Evolutionary conservation across 2,797 vertebrate species (phyloP).

Genomic region (Rhynchotus rufescens): DNA sequence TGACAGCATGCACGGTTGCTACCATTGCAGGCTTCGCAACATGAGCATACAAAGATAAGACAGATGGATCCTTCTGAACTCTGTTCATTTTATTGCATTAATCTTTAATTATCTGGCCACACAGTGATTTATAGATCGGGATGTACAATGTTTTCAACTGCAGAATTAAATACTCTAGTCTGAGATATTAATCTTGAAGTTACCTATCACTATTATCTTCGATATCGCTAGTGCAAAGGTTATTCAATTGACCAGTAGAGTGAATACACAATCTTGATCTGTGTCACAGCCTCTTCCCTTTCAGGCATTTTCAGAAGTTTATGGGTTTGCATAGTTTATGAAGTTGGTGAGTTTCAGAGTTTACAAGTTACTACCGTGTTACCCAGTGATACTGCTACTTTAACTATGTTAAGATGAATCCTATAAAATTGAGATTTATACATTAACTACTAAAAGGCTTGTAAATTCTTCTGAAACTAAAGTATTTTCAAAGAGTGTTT

Average conservation of each 20-base stretch:
- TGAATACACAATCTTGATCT: no score
- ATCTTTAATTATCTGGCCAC: neutral
- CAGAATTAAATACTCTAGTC: neutral
- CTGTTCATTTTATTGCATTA: neutral
- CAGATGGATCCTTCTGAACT: neutral
- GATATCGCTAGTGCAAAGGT: neutral
- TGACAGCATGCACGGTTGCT: neutral
- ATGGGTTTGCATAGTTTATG: no score
- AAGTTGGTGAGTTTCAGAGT: neutral
- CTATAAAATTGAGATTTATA: neutral
- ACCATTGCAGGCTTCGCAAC: neutral
- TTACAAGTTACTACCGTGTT: neutral
- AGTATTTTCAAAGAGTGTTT: neutral
- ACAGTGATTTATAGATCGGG: neutral
- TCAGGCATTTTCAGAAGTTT: neutral
- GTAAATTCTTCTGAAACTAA: neutral
- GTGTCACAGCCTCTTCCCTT: neutral
- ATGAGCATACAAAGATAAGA: neutral
- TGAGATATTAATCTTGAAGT: neutral
- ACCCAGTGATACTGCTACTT: neutral
- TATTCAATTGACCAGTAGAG: neutral
- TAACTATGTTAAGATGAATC: neutral
- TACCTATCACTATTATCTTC: neutral
- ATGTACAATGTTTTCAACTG: neutral
- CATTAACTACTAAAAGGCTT: neutral